phyloP scores from a whole-genome alignment of 2,888 invertebrate species.

The Pimpla rufipes region DNA sequence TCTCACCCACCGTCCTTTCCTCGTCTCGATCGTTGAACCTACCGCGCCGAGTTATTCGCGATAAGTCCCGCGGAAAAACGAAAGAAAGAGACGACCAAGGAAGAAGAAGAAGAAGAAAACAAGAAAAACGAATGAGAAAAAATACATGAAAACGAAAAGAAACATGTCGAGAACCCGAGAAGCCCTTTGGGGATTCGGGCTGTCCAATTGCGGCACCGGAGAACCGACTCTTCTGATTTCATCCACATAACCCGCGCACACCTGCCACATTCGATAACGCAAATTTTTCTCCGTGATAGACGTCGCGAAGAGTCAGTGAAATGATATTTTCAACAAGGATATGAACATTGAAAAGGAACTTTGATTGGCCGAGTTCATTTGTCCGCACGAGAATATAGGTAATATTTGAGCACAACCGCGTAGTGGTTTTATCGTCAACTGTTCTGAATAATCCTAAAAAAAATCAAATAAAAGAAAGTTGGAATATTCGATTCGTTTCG shows the following conservation, averaged over 20 bases:
- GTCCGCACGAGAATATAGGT: no score
- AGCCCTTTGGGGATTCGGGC: background rate
- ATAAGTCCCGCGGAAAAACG: background rate
- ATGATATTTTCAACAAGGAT: no score
- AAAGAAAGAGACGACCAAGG: background rate
- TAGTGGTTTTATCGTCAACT: no score
- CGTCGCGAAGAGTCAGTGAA: background rate
- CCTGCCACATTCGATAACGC: background rate
- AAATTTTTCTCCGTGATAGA: background rate
- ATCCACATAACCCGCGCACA: constrained; percentile 8
- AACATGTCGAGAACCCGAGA: constrained; percentile 1
- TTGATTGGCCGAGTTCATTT: no score
- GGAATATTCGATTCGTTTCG: no score
- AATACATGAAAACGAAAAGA: no score
- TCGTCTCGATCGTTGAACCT: constrained; percentile 19
- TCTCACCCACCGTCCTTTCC: background rate
- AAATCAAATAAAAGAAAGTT: no score
- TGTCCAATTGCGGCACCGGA: background rate
- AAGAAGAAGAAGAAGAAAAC: no score
- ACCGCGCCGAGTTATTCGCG: background rate
- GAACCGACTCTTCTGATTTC: constrained; percentile 6
- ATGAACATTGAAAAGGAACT: no score
- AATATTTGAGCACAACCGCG: no score
- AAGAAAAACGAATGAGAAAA: background rate
- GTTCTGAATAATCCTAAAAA: no score